A percentile compares a stretch with the other conserved stretches of the same genome.
phyloP scores from a whole-genome alignment of 2,797 vertebrate species.

The Amblyopsis hoosieri region DNA sequence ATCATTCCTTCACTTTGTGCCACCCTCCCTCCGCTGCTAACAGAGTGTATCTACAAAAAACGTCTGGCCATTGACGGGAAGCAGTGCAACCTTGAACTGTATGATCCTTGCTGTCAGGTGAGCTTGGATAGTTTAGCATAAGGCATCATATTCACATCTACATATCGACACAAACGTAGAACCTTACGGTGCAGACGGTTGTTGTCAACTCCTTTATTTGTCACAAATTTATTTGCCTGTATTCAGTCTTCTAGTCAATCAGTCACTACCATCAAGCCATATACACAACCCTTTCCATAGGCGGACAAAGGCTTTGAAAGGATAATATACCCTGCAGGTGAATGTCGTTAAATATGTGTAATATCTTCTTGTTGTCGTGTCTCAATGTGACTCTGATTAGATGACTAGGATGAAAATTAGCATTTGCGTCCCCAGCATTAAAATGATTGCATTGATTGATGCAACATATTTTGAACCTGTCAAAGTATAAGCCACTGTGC shows the following conservation, averaged over 20 bases:
- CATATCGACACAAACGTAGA: neutral
- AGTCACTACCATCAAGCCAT: slow-evolving; percentile 1
- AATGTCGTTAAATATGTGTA: too few relatives aligned
- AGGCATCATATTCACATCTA: neutral
- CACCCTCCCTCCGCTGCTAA: neutral
- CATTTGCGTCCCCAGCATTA: too few relatives aligned
- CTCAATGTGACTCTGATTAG: too few relatives aligned
- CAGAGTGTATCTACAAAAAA: slow-evolving; percentile 89
- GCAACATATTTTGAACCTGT: too few relatives aligned
- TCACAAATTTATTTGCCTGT: neutral
- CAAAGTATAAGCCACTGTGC: too few relatives aligned
- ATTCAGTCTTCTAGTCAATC: neutral
- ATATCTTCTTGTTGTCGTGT: too few relatives aligned
- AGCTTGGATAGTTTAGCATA: slow-evolving; percentile 39
- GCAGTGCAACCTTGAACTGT: slow-evolving; percentile 84
- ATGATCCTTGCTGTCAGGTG: slow-evolving; percentile 88
- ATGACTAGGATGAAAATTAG: too few relatives aligned
- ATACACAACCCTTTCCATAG: neutral
- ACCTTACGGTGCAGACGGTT: too few relatives aligned
- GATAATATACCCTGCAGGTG: too few relatives aligned
- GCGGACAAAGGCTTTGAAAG: too few relatives aligned
- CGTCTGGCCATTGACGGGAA: slow-evolving; percentile 83
- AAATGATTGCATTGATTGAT: too few relatives aligned
- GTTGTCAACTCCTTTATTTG: neutral
- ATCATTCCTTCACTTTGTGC: neutral